phyloP scores from a whole-genome alignment of 2,888 invertebrate genomes.

The Galeruca laticollis region DNA sequence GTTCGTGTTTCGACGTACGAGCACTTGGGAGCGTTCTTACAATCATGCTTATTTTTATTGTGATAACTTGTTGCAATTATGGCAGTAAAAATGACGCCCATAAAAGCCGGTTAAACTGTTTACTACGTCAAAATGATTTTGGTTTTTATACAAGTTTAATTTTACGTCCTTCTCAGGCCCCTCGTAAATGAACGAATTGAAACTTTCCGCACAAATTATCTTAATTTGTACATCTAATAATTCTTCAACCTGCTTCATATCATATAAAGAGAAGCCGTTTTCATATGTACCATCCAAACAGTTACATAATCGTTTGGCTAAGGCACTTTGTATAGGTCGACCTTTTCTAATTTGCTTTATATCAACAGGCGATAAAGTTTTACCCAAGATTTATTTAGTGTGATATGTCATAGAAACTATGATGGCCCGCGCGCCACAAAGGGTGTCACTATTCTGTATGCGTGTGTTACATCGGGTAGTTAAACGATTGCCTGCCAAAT shows the following conservation, averaged over 20 bases:
- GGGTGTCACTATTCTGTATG: too few species aligned
- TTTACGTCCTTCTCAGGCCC: not conserved
- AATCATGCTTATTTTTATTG: not conserved
- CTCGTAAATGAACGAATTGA: conserved; percentile 8
- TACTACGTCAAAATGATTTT: conserved; percentile 12
- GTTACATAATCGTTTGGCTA: not conserved
- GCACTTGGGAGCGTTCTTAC: not conserved
- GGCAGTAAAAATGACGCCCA: conserved; percentile 1
- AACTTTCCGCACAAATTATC: too few species aligned
- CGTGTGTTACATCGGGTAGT: not conserved
- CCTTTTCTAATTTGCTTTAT: too few species aligned
- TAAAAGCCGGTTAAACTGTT: conserved; percentile 12
- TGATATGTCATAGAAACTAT: not conserved
- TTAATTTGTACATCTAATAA: not conserved
- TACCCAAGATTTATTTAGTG: not conserved
- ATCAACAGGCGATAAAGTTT: too few species aligned
- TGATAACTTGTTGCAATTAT: conserved; percentile 5
- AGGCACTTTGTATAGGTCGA: too few species aligned
- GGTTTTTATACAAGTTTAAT: conserved; percentile 19
- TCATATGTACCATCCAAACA: not conserved
- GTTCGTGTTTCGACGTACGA: not conserved
- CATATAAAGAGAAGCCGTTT: not conserved
- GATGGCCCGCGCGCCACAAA: not conserved
- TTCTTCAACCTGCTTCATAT: not conserved
- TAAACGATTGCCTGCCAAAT: not conserved